Percentiles rank a stretch among this genome's conserved stretches.
Evolutionary conservation across 2,797 vertebrate species (phyloP).

Genomic region (Sylvia borin): DNA sequence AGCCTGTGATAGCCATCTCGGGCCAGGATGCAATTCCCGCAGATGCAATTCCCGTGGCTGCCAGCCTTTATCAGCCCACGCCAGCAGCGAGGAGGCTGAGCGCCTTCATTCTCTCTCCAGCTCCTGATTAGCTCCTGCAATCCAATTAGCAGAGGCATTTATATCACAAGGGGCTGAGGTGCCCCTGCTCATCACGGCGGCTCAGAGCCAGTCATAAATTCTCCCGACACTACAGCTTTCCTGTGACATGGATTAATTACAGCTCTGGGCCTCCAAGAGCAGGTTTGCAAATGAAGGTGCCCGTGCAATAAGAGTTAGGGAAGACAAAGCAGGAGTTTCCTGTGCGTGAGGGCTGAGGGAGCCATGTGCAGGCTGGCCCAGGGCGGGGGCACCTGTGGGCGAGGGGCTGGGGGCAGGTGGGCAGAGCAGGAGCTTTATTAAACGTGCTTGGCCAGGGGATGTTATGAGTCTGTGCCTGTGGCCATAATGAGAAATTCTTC

Average conservation of each 20-base stretch:
- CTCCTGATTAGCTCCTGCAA: slow-evolving; percentile 75
- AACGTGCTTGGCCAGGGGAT: not conserved
- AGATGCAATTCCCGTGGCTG: slow-evolving; percentile 23
- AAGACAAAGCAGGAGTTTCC: slow-evolving; percentile 13
- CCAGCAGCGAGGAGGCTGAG: slow-evolving; percentile 41
- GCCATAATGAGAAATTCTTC: slow-evolving; percentile 21
- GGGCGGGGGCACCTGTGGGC: not conserved
- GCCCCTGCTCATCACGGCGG: slow-evolving; percentile 61
- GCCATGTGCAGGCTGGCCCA: not conserved
- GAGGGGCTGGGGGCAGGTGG: not conserved
- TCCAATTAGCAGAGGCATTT: slow-evolving; percentile 79
- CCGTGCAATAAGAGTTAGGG: slow-evolving; percentile 32
- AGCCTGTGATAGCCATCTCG: not conserved
- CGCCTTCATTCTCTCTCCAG: slow-evolving; percentile 54
- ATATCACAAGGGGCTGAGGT: slow-evolving; percentile 71
- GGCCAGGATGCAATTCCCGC: slow-evolving; percentile 2
- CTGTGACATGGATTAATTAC: slow-evolving; percentile 73
- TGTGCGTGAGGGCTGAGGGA: not conserved
- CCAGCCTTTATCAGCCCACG: slow-evolving; percentile 61
- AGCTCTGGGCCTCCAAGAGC: slow-evolving; percentile 51
- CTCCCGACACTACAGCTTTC: slow-evolving; percentile 61
- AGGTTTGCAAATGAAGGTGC: slow-evolving; percentile 23
- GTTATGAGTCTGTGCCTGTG: not conserved
- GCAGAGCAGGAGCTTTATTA: not conserved
- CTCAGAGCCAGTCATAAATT: slow-evolving; percentile 74